These are phyloP conservation scores for Pseudorhiza aurosa DNA, from an alignment of 30 jellyfish, hydroid and myxozoan species.

Conservation along the genomic window DNA sequence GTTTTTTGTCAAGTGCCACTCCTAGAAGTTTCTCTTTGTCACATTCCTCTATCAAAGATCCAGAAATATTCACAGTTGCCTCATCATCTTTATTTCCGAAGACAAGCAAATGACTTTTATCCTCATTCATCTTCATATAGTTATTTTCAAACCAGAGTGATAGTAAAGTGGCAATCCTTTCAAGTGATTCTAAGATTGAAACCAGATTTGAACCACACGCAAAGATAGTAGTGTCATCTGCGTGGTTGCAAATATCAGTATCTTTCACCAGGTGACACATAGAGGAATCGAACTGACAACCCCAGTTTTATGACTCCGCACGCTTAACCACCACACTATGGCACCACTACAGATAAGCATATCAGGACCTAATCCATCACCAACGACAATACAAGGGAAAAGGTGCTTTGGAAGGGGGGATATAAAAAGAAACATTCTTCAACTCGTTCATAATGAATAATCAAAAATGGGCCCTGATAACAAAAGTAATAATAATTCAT, in stretches of 20 bases:
- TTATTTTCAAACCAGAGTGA: constrained; percentile 52
- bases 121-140: constrained; percentile 49
- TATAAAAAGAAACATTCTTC: too few relatives aligned
- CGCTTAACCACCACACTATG: too few relatives aligned
- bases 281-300: too few relatives aligned
- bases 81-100: constrained; percentile 44
- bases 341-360: too few relatives aligned
- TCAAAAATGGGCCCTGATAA: too few relatives aligned
- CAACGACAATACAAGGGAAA: too few relatives aligned
- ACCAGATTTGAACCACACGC: constrained; percentile 32
- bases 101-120: constrained; percentile 43
- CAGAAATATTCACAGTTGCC: constrained; percentile 6
- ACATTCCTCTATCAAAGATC: not conserved
- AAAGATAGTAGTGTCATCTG: constrained; percentile 32
- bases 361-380: too few relatives aligned
- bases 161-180: constrained; percentile 21
- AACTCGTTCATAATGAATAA: too few relatives aligned
- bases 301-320: too few relatives aligned
- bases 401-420: too few relatives aligned
- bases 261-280: constrained; percentile 21
- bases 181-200: constrained; percentile 50
- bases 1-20: constrained; percentile 19
- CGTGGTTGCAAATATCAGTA: constrained; percentile 42
- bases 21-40: constrained; percentile 42
- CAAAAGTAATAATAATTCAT: too few relatives aligned